phyloP scores from a whole-genome alignment of 2,888 invertebrate genomes.

The Hemithea aestivaria region DNA sequence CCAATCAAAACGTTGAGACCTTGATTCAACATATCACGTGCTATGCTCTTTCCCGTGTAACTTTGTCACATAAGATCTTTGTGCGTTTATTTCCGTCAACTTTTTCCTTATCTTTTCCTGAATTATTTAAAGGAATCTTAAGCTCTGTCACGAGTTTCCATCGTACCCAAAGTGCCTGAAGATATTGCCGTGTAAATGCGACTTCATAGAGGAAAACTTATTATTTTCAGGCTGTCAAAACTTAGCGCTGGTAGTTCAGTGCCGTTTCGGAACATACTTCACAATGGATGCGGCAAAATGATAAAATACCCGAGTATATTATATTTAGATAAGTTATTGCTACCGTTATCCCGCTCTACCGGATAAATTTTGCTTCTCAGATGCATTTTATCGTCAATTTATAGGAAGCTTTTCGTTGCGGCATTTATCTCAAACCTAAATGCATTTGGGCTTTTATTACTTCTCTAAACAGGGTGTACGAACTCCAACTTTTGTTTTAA shows the following conservation, averaged over 20 bases:
- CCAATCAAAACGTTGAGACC: too few species aligned
- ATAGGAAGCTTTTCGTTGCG: too few species aligned
- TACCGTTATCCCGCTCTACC: neutral
- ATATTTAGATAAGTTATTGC: slow-evolving; percentile 2
- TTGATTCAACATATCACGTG: too few species aligned
- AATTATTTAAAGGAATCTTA: neutral
- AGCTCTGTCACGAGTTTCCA: neutral
- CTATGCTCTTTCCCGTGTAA: too few species aligned
- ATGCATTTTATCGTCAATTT: too few species aligned
- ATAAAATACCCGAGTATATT: slow-evolving; percentile 10
- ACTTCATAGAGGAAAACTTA: slow-evolving; percentile 6
- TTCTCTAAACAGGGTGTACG: neutral
- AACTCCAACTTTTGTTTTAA: neutral
- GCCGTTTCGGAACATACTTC: slow-evolving; percentile 5
- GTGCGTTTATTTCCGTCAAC: too few species aligned
- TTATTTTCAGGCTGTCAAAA: slow-evolving; percentile 12
- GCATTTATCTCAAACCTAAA: too few species aligned
- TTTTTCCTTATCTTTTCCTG: too few species aligned
- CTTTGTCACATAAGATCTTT: too few species aligned
- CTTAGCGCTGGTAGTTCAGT: slow-evolving; percentile 2
- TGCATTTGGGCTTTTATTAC: neutral
- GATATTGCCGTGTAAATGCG: slow-evolving; percentile 8
- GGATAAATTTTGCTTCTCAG: slow-evolving; percentile 1
- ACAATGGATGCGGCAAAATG: slow-evolving; percentile 8
- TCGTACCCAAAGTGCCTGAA: slow-evolving; percentile 2